phyloP scores from a whole-genome alignment of 2,113 vertebrate species.

The Hydrochoerus hydrochaeris region DNA sequence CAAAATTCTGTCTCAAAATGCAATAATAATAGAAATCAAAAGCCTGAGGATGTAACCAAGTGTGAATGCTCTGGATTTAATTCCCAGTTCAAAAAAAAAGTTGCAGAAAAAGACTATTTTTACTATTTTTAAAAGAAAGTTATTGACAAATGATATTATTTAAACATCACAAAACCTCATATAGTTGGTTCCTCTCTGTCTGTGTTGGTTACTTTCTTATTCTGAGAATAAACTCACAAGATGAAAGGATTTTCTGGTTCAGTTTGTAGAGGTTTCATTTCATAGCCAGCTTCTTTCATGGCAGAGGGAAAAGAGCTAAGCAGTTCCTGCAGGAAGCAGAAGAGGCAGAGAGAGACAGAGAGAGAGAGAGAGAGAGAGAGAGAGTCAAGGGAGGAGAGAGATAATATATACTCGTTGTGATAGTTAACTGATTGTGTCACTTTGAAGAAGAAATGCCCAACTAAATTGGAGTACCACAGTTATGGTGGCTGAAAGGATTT shows the following conservation, averaged over 20 bases:
- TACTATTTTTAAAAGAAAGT: background rate
- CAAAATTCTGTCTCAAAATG: background rate
- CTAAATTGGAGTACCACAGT: background rate
- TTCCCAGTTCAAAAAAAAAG: background rate
- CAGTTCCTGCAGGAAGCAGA: background rate
- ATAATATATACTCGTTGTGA: background rate
- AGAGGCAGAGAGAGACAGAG: background rate
- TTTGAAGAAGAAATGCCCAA: background rate
- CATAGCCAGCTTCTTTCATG: background rate
- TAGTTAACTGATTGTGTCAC: background rate
- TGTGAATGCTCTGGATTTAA: background rate
- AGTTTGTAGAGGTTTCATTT: background rate
- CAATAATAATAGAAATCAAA: background rate
- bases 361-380: background rate
- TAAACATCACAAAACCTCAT: background rate
- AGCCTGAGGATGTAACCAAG: background rate
- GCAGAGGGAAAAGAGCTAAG: background rate
- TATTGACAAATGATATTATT: background rate
- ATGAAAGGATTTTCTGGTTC: background rate
- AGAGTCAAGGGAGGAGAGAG: background rate
- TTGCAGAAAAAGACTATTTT: background rate
- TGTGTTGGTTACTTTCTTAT: background rate
- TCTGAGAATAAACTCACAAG: background rate
- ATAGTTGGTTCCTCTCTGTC: background rate
- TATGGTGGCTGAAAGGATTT: background rate